phyloP scores from a whole-genome alignment of 2,888 invertebrate genomes.

The Acleris cristana region DNA sequence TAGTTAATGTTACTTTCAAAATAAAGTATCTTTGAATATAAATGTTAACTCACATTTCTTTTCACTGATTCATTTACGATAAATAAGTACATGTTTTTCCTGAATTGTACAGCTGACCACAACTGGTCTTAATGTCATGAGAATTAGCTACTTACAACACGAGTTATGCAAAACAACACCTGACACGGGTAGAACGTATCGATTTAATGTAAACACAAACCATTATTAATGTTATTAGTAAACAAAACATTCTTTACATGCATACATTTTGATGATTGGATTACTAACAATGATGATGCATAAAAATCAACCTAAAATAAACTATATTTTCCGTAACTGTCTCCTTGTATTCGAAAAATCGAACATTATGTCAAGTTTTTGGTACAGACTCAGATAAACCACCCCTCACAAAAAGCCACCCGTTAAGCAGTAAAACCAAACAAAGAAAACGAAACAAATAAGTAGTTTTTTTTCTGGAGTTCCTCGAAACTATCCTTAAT shows the following conservation, averaged over 20 bases:
- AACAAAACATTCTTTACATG: constrained; percentile 35
- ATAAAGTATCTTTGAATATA: too few species aligned
- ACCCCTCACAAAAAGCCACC: too few species aligned
- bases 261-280: neutral
- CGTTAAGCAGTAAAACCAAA: too few species aligned
- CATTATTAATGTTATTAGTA: constrained; percentile 37
- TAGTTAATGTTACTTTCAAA: too few species aligned
- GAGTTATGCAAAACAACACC: constrained; percentile 63
- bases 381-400: too few species aligned
- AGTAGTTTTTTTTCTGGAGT: neutral
- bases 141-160: constrained; percentile 28
- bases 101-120: constrained; percentile 1
- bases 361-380: too few species aligned
- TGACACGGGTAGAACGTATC: constrained; percentile 60
- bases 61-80: neutral
- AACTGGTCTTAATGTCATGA: constrained; percentile 27
- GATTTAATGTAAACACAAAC: constrained; percentile 65
- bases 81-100: neutral
- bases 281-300: neutral
- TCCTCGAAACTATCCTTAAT: constrained; percentile 10
- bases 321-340: neutral
- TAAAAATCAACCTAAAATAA: neutral
- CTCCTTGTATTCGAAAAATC: neutral
- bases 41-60: neutral
- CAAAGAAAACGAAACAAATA: too few species aligned